Percentiles rank a stretch among this genome's conserved stretches.
These are phyloP conservation scores for Semaprochilodus insignis DNA, from an alignment of 2,797 vertebrate genomes.

Conservation along the genomic window DNA sequence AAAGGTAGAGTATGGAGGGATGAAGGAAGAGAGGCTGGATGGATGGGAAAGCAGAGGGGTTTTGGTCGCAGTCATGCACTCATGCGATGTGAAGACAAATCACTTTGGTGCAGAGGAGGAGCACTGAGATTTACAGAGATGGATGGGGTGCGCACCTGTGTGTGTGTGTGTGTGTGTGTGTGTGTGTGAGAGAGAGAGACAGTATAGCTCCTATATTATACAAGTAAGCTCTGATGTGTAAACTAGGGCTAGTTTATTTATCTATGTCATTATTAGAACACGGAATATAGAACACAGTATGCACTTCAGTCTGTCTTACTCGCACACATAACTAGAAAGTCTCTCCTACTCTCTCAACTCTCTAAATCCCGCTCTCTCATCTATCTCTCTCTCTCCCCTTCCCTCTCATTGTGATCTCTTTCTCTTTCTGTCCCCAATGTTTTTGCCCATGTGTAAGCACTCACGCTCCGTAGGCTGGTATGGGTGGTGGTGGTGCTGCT, in stretches of 20 bases:
- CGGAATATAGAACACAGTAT: background rate
- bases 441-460: slow-evolving; percentile 51
- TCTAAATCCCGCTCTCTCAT: background rate
- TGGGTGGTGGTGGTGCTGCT: slow-evolving; percentile 89
- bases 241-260: background rate
- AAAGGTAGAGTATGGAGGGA: background rate
- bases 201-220: background rate
- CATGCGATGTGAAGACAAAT: slow-evolving; percentile 35
- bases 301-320: background rate
- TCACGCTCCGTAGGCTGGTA: slow-evolving; percentile 95
- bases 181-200: slow-evolving; percentile 16
- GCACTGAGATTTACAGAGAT: slow-evolving; percentile 33
- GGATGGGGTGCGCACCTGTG: background rate
- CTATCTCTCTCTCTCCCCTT: too few relatives aligned
- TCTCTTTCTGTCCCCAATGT: too few relatives aligned
- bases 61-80: slow-evolving; percentile 10
- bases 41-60: slow-evolving; percentile 8
- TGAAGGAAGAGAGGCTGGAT: background rate
- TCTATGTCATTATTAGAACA: background rate
- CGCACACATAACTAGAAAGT: background rate
- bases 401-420: too few relatives aligned
- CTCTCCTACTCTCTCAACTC: background rate
- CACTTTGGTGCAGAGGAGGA: slow-evolving; percentile 32
- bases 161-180: slow-evolving; percentile 29
- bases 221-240: background rate